Evolutionary conservation across 2,113 vertebrate species (phyloP).

Genomic region (Callocephalon fimbriatum): DNA sequence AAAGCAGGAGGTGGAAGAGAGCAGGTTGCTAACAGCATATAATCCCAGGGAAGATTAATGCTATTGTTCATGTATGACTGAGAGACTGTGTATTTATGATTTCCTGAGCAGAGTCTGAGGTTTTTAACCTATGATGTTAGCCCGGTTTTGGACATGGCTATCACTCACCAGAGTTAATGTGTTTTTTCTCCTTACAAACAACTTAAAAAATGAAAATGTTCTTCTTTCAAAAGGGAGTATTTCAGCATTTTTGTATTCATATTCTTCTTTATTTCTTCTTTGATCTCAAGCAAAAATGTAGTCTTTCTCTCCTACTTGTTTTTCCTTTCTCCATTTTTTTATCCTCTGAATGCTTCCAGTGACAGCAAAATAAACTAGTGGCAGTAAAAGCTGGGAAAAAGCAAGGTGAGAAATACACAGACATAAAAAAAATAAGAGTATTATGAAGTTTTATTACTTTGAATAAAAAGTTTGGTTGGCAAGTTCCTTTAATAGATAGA

Average conservation of each 20-base stretch:
- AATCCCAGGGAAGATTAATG: background rate
- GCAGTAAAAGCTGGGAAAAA: background rate
- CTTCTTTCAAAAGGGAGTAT: background rate
- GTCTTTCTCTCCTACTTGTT: background rate
- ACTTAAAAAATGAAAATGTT: background rate
- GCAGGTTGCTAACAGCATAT: background rate
- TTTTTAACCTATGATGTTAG: background rate
- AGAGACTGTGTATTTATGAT: background rate
- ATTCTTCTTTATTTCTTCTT: background rate
- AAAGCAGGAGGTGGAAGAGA: background rate
- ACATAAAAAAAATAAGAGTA: background rate
- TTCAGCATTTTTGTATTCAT: background rate
- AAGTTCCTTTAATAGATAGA: background rate
- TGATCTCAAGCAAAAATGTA: background rate
- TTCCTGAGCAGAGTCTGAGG: background rate
- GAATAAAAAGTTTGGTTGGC: background rate
- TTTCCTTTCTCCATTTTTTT: background rate
- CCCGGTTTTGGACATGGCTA: background rate
- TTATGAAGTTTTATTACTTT: background rate
- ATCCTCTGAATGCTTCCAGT: background rate
- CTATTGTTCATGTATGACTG: background rate
- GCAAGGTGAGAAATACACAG: background rate
- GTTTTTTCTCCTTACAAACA: background rate
- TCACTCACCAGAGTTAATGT: background rate
- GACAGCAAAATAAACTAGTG: background rate